A percentile compares a stretch with the other conserved stretches of the same genome.
phyloP scores from a whole-genome alignment of 2,888 invertebrate species.

The Eueremaeus valkanovi region DNA sequence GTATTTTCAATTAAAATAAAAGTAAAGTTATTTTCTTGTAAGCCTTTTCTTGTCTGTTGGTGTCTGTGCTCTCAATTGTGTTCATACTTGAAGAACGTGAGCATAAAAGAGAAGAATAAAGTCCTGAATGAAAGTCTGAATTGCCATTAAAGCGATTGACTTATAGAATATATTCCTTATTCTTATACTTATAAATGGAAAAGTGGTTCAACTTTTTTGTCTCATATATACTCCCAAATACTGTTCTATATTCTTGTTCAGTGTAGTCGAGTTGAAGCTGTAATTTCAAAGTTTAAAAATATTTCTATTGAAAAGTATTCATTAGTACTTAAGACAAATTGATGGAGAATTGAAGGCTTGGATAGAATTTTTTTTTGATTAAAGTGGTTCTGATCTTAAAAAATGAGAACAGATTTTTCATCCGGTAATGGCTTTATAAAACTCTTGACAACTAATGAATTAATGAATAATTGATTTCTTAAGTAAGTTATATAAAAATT shows the following conservation, averaged over 20 bases:
- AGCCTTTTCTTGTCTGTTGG: not conserved
- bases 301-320: conserved; percentile 21
- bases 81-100: not conserved
- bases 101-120: not conserved
- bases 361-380: not conserved
- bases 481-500: not conserved
- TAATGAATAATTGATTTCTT: conserved; percentile 15
- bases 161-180: conserved; percentile 13
- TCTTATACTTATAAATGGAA: conserved; percentile 17
- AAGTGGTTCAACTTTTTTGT: conserved; percentile 23
- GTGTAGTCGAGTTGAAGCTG: too few species aligned
- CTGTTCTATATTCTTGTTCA: not conserved
- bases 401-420: not conserved
- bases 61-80: conserved; percentile 1
- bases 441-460: conserved; percentile 16
- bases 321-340: conserved; percentile 21
- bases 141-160: conserved; percentile 32
- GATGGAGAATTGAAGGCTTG: conserved; percentile 16
- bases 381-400: not conserved
- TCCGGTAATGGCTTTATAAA: conserved; percentile 17
- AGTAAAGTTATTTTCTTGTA: not conserved
- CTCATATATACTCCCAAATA: not conserved
- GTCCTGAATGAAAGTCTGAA: conserved; percentile 7
- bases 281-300: not conserved
- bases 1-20: not conserved